These are phyloP conservation scores for Gephyroberyx darwinii DNA, from an alignment of 2,797 vertebrate genomes.

Conservation along the genomic window DNA sequence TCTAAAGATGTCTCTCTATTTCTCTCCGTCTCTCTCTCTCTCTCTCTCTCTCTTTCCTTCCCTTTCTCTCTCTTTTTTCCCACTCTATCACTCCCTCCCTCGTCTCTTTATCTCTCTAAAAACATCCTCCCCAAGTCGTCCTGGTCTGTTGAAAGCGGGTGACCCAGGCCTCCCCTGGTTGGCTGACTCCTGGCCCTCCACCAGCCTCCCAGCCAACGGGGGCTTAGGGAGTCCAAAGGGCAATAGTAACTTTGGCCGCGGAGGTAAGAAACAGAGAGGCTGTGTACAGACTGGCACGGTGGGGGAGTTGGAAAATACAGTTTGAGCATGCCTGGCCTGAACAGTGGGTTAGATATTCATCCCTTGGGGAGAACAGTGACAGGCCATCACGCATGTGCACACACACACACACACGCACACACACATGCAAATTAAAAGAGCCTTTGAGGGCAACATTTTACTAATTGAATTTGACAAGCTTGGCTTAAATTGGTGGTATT, in stretches of 20 bases:
- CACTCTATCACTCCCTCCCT: neutral
- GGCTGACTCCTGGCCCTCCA: constrained; percentile 95
- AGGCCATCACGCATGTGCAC: constrained; percentile 55
- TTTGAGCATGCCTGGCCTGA: constrained; percentile 64
- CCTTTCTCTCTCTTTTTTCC: constrained; percentile 3
- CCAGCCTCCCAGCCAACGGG: constrained; percentile 91
- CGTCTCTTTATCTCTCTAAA: constrained; percentile 36
- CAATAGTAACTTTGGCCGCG: constrained; percentile 89
- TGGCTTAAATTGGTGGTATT: constrained; percentile 55
- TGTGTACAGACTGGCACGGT: constrained; percentile 10
- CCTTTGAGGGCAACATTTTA: constrained; percentile 68
- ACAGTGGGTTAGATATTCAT: constrained; percentile 70
- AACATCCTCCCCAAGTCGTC: constrained; percentile 80
- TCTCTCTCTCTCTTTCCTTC: constrained; percentile 16
- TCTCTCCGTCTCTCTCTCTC: constrained; percentile 3
- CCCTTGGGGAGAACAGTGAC: constrained; percentile 66
- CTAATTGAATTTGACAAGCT: constrained; percentile 75
- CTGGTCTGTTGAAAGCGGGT: constrained; percentile 90
- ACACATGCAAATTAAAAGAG: constrained; percentile 67
- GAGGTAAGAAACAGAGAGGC: constrained; percentile 81
- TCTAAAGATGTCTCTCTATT: constrained; percentile 50
- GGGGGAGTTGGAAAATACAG: constrained; percentile 11
- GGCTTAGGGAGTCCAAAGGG: constrained; percentile 89
- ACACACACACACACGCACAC: constrained; percentile 40
- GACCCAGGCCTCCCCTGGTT: constrained; percentile 94